Base-by-base conservation (phyloP, 1,140 invertebrate species). In the Hyles euphorbiae region DNA sequence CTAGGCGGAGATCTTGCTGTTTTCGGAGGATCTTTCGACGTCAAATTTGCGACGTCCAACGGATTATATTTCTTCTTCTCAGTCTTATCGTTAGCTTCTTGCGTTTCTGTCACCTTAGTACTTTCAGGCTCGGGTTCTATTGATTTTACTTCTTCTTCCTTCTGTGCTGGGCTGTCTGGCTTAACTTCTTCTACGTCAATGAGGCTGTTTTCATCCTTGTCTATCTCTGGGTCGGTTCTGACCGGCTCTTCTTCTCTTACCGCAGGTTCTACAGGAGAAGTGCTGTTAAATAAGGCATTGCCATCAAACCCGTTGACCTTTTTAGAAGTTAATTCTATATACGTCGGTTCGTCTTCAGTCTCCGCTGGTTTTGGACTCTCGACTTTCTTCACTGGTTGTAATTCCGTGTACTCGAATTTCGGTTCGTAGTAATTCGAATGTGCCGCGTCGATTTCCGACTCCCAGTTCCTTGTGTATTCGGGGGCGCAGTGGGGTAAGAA, bases 1-100 rank as follows among this genome's bases (percentile, higher is more conserved):
- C 90, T 84, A 22, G 87, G 87, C 32, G 90, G 88, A 3, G 88
- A 87, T 36, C 82, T 79, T 1, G 36, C 36, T 8, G 82, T 80
- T 67, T 88, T 88, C 3, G 90, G 90, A 0, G 92, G 91, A 62
- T 94, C 92, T 74, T 92, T 93, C 33, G 92, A 92, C 58, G 92
- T 89, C 55, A 94, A 78, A 80, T 93, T 93, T 48, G 90, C 93
- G 5, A 93, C 93, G 67, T 93, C 93, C 61, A 93, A 71, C 3
- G 92, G 92, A 78, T 93, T 93, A 70, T 92, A 92, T 57, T 92
- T 92, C 64, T 91, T 92, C 43, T 90, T 67, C 54, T 86, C 81
- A 67, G 66, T 74, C 65, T 83, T 82, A 54, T 86, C 76, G 60
- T 65, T 74, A 53, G 45, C 60, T 68, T 68, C 75, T 68, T 45